phyloP scores from a whole-genome alignment of 2,888 invertebrate genomes.

The Acleris laterana region DNA sequence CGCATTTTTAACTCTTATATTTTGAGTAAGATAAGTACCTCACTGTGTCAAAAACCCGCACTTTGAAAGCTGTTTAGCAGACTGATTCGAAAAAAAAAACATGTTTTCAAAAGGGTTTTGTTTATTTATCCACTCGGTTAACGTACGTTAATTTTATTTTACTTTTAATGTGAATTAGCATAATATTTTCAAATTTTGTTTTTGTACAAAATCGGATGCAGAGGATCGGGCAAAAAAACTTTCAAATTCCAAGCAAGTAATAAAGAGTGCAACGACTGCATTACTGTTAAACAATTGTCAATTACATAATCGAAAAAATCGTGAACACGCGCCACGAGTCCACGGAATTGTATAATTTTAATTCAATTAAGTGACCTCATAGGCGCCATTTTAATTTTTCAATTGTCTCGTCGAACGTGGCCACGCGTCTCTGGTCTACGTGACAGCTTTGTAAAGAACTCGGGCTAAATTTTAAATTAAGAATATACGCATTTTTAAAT shows the following conservation, averaged over 20 bases:
- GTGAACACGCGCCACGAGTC: slow-evolving; percentile 29
- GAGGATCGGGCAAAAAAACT: background rate
- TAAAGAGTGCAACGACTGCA: slow-evolving; percentile 19
- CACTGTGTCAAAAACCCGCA: too few species aligned
- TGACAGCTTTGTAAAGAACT: slow-evolving; percentile 18
- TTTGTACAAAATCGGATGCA: background rate
- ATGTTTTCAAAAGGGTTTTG: too few species aligned
- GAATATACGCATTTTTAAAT: background rate
- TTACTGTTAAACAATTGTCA: slow-evolving; percentile 31
- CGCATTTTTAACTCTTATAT: too few species aligned
- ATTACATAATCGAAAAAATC: slow-evolving; percentile 33
- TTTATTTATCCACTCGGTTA: too few species aligned
- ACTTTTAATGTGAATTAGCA: too few species aligned
- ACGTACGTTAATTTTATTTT: too few species aligned
- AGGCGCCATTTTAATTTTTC: slow-evolving; percentile 30
- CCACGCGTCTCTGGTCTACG: slow-evolving; percentile 17
- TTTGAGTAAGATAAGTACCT: too few species aligned
- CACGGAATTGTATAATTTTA: slow-evolving; percentile 22
- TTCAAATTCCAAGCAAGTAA: slow-evolving; percentile 3
- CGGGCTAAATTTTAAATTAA: slow-evolving; percentile 11
- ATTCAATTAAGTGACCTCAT: slow-evolving; percentile 17
- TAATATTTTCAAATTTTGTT: too few species aligned
- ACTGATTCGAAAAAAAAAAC: too few species aligned
- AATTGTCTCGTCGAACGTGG: slow-evolving; percentile 14
- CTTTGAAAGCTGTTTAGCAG: too few species aligned